Percentiles rank a stretch among this genome's conserved stretches.
Conservation (phyloP, 2,888 invertebrate species). For the Punctoribates punctum region DNA sequence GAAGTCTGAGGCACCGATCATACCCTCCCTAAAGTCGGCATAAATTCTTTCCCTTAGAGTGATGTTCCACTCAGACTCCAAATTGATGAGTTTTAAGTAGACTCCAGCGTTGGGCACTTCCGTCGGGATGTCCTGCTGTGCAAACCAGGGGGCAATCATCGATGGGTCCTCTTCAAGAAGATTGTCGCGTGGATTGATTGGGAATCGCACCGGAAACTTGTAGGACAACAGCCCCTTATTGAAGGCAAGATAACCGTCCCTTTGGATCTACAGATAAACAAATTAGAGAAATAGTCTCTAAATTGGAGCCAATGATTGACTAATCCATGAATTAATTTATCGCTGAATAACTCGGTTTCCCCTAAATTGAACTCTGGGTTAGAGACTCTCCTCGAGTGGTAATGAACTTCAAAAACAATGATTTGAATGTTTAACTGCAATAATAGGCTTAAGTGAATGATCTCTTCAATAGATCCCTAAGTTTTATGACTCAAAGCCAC, state of each 20-base stretch:
- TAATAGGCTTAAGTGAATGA: neutral
- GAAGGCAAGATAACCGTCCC: constrained; percentile 80
- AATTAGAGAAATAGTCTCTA: constrained; percentile 7
- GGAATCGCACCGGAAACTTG: constrained; percentile 80
- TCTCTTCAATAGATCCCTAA: neutral
- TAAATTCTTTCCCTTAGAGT: constrained; percentile 46
- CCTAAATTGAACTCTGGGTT: neutral
- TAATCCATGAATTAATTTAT: constrained; percentile 1
- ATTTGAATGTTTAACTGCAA: neutral
- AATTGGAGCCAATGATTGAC: neutral
- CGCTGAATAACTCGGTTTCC: constrained; percentile 11
- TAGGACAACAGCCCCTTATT: constrained; percentile 78
- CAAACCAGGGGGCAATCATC: constrained; percentile 76
- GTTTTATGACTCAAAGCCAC: neutral
- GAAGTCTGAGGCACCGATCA: constrained; percentile 76
- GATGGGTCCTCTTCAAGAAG: constrained; percentile 80
- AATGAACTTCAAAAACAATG: constrained; percentile 17
- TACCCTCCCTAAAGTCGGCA: constrained; percentile 51
- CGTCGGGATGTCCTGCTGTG: constrained; percentile 48
- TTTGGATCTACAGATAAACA: constrained; percentile 62
- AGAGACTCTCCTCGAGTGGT: neutral
- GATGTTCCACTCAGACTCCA: constrained; percentile 46
- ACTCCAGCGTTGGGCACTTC: constrained; percentile 65
- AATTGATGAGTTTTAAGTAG: constrained; percentile 64
- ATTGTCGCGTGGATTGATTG: constrained; percentile 64